These are phyloP conservation scores for Furcifer pardalis DNA, from an alignment of 2,797 vertebrate species.

Conservation along the genomic window DNA sequence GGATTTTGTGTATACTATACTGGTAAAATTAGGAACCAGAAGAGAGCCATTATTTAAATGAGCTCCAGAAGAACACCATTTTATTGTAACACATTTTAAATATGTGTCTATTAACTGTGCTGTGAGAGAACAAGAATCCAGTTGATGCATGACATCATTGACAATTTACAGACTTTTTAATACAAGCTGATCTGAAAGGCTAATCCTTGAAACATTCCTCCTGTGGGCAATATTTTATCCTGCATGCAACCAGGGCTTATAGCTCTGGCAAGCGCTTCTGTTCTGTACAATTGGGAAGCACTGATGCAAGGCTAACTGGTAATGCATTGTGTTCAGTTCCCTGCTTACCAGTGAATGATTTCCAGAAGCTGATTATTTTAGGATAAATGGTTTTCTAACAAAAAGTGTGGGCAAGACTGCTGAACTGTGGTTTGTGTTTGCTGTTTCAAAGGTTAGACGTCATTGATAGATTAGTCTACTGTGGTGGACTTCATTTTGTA, in stretches of 20 bases:
- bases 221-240: constrained; percentile 58
- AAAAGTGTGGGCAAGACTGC: constrained; percentile 29
- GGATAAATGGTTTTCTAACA: constrained; percentile 59
- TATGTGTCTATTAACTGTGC: neutral
- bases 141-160: constrained; percentile 56
- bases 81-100: neutral
- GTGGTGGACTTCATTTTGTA: constrained; percentile 13
- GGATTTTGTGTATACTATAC: neutral
- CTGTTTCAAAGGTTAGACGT: constrained; percentile 31
- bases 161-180: constrained; percentile 48
- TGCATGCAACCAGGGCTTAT: constrained; percentile 32
- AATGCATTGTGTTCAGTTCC: constrained; percentile 62
- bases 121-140: neutral
- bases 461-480: constrained; percentile 7
- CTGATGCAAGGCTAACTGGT: constrained; percentile 63
- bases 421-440: constrained; percentile 38
- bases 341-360: constrained; percentile 60
- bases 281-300: constrained; percentile 61
- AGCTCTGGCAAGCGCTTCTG: constrained; percentile 33
- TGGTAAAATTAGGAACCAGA: neutral
- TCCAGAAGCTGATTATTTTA: constrained; percentile 67
- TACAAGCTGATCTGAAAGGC: constrained; percentile 38
- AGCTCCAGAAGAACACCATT: neutral
- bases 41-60: constrained; percentile 1
- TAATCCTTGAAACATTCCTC: constrained; percentile 62